Base-by-base conservation (phyloP, 2,113 vertebrate genomes). In the Pangasianodon gigas region DNA sequence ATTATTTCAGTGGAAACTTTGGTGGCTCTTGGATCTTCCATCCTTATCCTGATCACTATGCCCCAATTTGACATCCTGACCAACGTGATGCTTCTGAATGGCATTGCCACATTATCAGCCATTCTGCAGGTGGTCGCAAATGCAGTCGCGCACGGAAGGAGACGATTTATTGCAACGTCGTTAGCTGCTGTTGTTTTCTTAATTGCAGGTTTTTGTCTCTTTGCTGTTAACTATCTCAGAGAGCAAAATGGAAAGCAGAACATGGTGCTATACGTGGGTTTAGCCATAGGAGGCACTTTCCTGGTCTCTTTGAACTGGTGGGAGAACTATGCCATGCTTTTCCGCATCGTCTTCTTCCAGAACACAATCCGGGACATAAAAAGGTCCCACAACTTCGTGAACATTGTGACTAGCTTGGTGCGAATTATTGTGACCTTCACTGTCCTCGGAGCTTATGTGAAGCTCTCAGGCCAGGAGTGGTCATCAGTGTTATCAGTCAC, bases 251-350 rank as follows among this genome's bases (percentile, higher is more conserved):
- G 7, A 2, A 65, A 91, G 6, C 32, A 1, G 6, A 82, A 79
- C 8, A 93, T 89, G 89, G 8, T 0, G 0, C 41, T 85, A 1
- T 93, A 80, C 84, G 79, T 93, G 21, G 94, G 95, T 24, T 88
- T 95, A 65, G 95, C 95, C 11, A 93, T 95, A 24, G 93, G 85
- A 19, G 91, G 91, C 11, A 92, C 93, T 2, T 9, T 95, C 44
- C 60, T 94, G 82, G 91, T 93, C 5, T 96, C 95, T 19, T 90
- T 95, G 18, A 95, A 93, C 93, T 96, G 95, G 95, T 96, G 94
- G 95, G 93, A 95, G 87, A 94, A 85, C 91, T 95, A 95, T 71
- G 90, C 94, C 9, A 90, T 52, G 54, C 14, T 91, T 44, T 93
- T 96, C 19, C 88, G 87, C 0, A 56, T 77, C 9, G 85, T 83